Percentiles rank a stretch among this genome's conserved stretches.
Evolutionary conservation across 1,140 invertebrate species (phyloP).

Genomic region (Calosoma granatense): DNA sequence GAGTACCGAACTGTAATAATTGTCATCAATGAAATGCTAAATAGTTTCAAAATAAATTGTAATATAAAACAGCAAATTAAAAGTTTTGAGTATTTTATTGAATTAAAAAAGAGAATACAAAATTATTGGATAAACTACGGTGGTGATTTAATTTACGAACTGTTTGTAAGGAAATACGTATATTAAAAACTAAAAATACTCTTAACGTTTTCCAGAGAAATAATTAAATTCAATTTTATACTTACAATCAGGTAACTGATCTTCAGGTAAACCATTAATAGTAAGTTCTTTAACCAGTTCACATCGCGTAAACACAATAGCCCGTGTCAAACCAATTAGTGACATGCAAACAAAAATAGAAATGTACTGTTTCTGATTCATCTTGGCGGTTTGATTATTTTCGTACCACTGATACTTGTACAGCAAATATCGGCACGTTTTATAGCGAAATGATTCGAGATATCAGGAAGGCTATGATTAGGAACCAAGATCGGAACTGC

Average conservation of each 20-base stretch:
- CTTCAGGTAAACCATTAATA: not conserved
- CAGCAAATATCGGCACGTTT: not conserved
- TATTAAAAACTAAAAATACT: too few relatives aligned
- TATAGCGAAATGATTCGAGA: not conserved
- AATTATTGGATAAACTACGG: not conserved
- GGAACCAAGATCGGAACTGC: not conserved
- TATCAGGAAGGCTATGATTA: not conserved
- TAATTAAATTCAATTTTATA: not conserved
- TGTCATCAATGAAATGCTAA: not conserved
- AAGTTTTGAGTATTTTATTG: not conserved
- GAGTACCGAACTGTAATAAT: not conserved
- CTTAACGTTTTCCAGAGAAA: not conserved
- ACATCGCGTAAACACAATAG: slow-evolving; percentile 10
- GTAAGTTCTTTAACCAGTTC: not conserved
- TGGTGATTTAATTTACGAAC: too few relatives aligned
- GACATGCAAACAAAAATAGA: not conserved
- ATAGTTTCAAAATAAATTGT: not conserved
- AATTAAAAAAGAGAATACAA: not conserved
- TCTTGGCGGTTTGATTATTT: not conserved
- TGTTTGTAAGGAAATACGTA: too few relatives aligned
- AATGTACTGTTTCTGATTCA: too few relatives aligned
- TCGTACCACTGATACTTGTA: slow-evolving; percentile 2
- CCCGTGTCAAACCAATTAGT: not conserved
- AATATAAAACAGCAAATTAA: not conserved
- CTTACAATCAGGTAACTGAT: slow-evolving; percentile 2